Evolutionary conservation across 2,797 vertebrate genomes (phyloP).

Genomic region (Darevskia nairensis): DNA sequence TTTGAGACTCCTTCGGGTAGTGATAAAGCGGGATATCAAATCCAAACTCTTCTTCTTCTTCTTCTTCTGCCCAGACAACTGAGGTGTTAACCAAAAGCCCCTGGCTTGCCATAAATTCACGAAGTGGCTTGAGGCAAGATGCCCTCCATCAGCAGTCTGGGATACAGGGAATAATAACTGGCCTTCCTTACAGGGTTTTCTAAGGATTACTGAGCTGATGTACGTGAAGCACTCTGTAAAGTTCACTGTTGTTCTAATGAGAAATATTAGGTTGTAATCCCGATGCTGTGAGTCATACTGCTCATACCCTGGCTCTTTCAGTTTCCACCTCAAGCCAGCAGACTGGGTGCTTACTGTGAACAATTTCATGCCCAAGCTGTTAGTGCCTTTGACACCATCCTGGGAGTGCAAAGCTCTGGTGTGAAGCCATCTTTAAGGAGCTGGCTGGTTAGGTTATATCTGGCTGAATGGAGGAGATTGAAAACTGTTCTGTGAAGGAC

Average conservation of each 20-base stretch:
- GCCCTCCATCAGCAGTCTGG: not conserved
- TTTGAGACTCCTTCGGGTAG: no score
- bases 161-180: not conserved
- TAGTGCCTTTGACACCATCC: not conserved
- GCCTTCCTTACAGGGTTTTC: not conserved
- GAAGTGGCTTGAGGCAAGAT: not conserved
- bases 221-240: not conserved
- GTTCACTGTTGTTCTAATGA: not conserved
- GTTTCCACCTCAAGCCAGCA: not conserved
- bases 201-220: not conserved
- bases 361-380: not conserved
- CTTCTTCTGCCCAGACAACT: no score
- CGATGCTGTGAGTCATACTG: not conserved
- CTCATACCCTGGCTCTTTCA: not conserved
- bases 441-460: not conserved
- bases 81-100: not conserved
- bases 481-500: not conserved
- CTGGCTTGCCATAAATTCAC: not conserved
- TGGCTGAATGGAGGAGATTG: not conserved
- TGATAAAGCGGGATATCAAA: no score
- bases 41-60: no score
- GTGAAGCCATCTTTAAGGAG: not conserved
- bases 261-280: not conserved
- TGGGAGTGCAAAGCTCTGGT: not conserved
- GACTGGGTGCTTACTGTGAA: not conserved